A percentile compares a stretch with the other conserved stretches of the same genome.
These are phyloP conservation scores for Eristalis arbustorum DNA, from an alignment of 2,888 invertebrate species.

Conservation along the genomic window DNA sequence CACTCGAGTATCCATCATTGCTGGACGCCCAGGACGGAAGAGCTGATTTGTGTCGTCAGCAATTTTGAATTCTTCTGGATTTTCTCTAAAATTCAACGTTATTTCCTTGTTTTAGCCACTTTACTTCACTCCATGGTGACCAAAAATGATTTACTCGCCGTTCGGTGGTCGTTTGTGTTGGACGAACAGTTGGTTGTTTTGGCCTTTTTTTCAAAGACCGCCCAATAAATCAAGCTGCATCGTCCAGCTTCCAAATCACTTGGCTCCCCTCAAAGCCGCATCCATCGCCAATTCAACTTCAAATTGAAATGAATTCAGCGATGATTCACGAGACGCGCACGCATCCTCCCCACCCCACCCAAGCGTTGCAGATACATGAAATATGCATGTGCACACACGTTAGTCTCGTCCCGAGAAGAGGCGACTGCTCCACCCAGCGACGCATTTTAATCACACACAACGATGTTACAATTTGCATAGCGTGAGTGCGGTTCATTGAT, in stretches of 20 bases:
- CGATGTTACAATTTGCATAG: conserved; percentile 62
- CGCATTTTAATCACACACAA: conserved; percentile 54
- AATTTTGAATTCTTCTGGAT: too few species aligned
- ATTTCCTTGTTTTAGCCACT: too few species aligned
- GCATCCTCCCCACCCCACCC: background rate
- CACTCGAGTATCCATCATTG: too few species aligned
- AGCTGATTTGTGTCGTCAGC: too few species aligned
- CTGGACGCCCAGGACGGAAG: too few species aligned
- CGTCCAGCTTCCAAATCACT: background rate
- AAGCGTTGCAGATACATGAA: background rate
- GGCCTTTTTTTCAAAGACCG: too few species aligned
- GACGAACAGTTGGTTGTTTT: too few species aligned
- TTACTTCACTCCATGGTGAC: too few species aligned
- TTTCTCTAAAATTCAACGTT: too few species aligned
- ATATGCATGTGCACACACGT: conserved; percentile 2
- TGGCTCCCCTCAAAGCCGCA: background rate
- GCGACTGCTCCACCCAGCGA: conserved; percentile 25
- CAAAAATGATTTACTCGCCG: too few species aligned
- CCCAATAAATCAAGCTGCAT: too few species aligned
- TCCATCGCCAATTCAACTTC: background rate
- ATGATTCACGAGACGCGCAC: background rate
- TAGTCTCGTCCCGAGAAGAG: background rate
- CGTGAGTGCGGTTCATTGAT: conserved; percentile 62
- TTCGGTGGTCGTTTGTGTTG: too few species aligned
- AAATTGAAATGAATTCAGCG: background rate